Base-by-base conservation (phyloP, 2,888 invertebrate species). In the Choristoneura rosaceana region DNA sequence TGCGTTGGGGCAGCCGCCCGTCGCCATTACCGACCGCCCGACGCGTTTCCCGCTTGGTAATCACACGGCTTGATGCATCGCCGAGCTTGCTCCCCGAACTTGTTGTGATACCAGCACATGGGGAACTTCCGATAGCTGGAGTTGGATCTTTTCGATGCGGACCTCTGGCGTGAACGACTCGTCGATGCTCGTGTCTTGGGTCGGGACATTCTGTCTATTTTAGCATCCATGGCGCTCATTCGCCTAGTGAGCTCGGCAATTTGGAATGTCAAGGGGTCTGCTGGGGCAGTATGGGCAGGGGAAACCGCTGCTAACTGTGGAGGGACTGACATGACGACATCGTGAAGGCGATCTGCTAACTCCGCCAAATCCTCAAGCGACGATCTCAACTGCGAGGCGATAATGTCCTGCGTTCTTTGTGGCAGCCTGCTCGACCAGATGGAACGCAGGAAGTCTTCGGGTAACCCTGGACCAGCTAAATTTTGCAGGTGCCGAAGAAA, bases 401-500 rank as follows among this genome's bases (percentile, higher is more conserved):
- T 47, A 1, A 75, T 33, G 0, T 76, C 50, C 34, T 78, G 79
- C 0, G 76, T 12, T 52, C 68, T 67, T 3, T 7, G 25, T 0
- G 78, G 78, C 8, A 78, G 59, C 0, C 78, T 68, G 45, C 71
- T 76, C 0, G 69, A 45, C 77, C 78, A 78, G 5, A 79, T 69
- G 0, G 75, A 75, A 0, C 68, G 25, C 2, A 78, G 12, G 41
- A 78, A 76, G 4, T 76, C 74, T 0, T 74, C 73, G 3, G 76
- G 75, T 0, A 78, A 69, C 0, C 38, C 50, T 12, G 73, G 69
- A 0, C 78, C 79, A 2, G 78, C 79, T 3, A 78, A 60, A 10
- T 62, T 55, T 33, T 73, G 74, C 8, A 78, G 67, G 33, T 77
- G 77, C 3, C 78, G 67, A 0, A 79, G 58, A 34, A 80, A 79